Evolutionary conservation across 2,797 vertebrate species (phyloP), one percentile per base, ranked within the genome.

Genomic region (Apodemus agrarius): DNA sequence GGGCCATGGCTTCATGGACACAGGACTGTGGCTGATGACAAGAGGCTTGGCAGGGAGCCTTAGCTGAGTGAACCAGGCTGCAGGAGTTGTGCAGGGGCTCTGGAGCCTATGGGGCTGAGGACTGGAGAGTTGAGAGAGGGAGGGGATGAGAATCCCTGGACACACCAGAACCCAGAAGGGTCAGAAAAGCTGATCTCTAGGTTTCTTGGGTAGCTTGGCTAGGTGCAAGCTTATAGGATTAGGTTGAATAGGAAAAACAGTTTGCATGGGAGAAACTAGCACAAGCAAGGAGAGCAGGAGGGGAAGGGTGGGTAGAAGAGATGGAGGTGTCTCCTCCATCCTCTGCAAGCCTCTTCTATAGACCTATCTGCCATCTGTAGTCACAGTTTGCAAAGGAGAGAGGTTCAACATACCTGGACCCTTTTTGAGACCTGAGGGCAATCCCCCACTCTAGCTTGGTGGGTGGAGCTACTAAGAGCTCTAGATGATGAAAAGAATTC

Each of bases 41-140:
- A 46, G 31, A 26, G 43, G 7, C 8, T 43, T 57, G 43, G 12
- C 26, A 24, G 4, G 26, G n/a, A 63, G 19, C 34, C 59, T 29
- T 54, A 22, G 37, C 37, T 34, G 63, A 40, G 24, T 11, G 24
- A 37, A 29, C 3, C 61, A 69, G 2, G 31, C 16, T 43, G 17
- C 24, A 34, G 37, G 37, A 46, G 12, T 3, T 40, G 10, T 17
- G 34, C 5, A 10, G 43, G 22, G 13, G 0, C 57, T 52, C 49
- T 3, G 6, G 29, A 19, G 26, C 14, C 26, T 4, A 7, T 34
- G 80, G 40, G 22, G 34, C 17, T 22, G 43, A 57, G 37, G 2
- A 34, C 8, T n/a, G 0, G 24, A 16, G 16, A 43, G 0, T 40
- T 3, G 49, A 37, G 16, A 52, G 74, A 63, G n/a, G 0, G 3